Evolutionary conservation across 2,888 invertebrate genomes (phyloP).

Genomic region (Adineta ricciae): DNA sequence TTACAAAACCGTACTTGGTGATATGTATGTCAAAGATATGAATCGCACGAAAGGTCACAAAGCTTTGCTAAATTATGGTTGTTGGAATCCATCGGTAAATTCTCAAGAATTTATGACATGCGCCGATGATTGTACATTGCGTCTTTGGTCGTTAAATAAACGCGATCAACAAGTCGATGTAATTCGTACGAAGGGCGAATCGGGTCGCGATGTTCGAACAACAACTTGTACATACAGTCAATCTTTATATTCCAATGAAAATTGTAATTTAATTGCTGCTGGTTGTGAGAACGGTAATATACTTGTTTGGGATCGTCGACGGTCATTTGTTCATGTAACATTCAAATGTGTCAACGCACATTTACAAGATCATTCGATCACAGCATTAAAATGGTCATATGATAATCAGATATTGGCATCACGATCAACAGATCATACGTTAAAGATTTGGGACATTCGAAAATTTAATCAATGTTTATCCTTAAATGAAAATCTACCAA

Average conservation of each 20-base stretch:
- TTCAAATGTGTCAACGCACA: conserved; percentile 59
- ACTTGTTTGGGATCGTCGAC: conserved; percentile 88
- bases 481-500: conserved; percentile 62
- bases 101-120: conserved; percentile 82
- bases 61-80: conserved; percentile 64
- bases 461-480: conserved; percentile 68
- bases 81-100: conserved; percentile 78
- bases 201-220: conserved; percentile 74
- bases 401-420: conserved; percentile 68
- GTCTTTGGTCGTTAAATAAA: conserved; percentile 76
- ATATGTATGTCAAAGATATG: conserved; percentile 89
- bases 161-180: conserved; percentile 68
- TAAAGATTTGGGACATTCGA: conserved; percentile 87
- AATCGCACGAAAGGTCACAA: conserved; percentile 62
- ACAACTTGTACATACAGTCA: conserved; percentile 71
- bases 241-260: conserved; percentile 44
- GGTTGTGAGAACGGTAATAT: conserved; percentile 88
- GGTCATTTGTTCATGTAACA: conserved; percentile 62
- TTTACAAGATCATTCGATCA: conserved; percentile 65
- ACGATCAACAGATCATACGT: conserved; percentile 76
- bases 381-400: conserved; percentile 76
- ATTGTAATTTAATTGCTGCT: conserved; percentile 75
- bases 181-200: conserved; percentile 62
- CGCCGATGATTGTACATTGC: conserved; percentile 79
- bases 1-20: conserved; percentile 56